A percentile compares a stretch with the other conserved stretches of the same genome.
These are phyloP conservation scores for Furcula furcula DNA, from an alignment of 2,888 invertebrate species.

Conservation along the genomic window DNA sequence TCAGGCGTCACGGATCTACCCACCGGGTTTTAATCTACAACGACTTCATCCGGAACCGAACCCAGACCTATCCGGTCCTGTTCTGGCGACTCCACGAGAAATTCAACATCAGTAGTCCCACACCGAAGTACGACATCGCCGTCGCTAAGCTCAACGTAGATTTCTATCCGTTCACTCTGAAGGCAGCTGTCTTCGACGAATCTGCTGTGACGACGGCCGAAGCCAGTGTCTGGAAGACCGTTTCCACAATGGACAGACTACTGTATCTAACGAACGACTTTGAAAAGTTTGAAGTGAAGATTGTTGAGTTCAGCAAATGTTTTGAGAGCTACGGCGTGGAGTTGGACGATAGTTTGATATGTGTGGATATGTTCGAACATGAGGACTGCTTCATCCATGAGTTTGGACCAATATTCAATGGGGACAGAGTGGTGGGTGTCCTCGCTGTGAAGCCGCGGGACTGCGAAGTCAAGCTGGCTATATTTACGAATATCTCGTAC, in stretches of 20 bases:
- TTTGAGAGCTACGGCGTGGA: slow-evolving; percentile 51
- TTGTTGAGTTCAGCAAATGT: slow-evolving; percentile 35
- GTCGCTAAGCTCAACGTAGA: slow-evolving; percentile 58
- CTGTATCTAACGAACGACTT: slow-evolving; percentile 62
- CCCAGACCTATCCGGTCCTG: slow-evolving; percentile 53
- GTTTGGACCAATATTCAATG: slow-evolving; percentile 58
- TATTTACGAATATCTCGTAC: slow-evolving; percentile 45
- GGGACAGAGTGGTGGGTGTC: slow-evolving; percentile 55
- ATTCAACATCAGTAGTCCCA: slow-evolving; percentile 39
- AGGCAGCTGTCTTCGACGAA: slow-evolving; percentile 47
- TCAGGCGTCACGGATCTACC: slow-evolving; percentile 35
- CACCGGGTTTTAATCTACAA: slow-evolving; percentile 56
- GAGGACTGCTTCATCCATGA: slow-evolving; percentile 65
- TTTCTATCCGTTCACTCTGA: slow-evolving; percentile 33
- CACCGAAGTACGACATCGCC: slow-evolving; percentile 55
- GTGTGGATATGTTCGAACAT: slow-evolving; percentile 52
- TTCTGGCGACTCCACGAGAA: slow-evolving; percentile 64
- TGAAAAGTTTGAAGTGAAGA: slow-evolving; percentile 36
- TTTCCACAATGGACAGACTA: slow-evolving; percentile 59
- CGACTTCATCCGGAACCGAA: slow-evolving; percentile 51
- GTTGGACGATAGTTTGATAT: slow-evolving; percentile 52
- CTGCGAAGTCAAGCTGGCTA: slow-evolving; percentile 46
- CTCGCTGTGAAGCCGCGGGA: slow-evolving; percentile 52
- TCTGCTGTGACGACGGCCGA: slow-evolving; percentile 21
- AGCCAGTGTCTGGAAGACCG: slow-evolving; percentile 65